Evolutionary conservation across 1,140 invertebrate species (phyloP).

Genomic region (Sarcophaga bullata): DNA sequence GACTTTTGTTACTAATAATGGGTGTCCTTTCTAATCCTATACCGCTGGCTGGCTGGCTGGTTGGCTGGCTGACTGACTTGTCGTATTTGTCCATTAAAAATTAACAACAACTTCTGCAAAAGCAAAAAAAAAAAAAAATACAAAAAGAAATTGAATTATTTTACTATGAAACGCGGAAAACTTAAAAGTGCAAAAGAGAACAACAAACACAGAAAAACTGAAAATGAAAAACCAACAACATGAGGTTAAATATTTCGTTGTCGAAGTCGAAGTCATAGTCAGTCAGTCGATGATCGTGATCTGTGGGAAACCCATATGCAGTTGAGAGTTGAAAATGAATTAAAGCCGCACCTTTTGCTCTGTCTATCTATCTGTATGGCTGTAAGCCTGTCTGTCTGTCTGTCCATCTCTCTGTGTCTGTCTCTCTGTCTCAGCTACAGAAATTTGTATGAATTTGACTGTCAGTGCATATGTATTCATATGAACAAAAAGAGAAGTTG

Average conservation of each 20-base stretch:
- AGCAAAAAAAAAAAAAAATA: not conserved
- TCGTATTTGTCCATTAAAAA: conserved; percentile 19
- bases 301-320: conserved; percentile 26
- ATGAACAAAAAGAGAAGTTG: too few species aligned
- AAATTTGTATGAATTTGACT: too few species aligned
- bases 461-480: too few species aligned
- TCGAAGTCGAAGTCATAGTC: not conserved
- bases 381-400: not conserved
- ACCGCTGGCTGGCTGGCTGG: too few species aligned
- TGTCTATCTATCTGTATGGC: not conserved
- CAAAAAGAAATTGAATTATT: not conserved
- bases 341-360: conserved; percentile 5
- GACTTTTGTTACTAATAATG: not conserved
- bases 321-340: conserved; percentile 5
- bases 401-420: too few species aligned
- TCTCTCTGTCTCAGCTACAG: too few species aligned
- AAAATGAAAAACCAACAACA: not conserved
- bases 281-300: conserved; percentile 29
- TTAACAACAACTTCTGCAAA: conserved; percentile 16
- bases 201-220: not conserved
- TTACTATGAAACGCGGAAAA: conserved; percentile 21
- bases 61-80: too few species aligned
- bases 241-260: conserved; percentile 18
- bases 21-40: conserved; percentile 33
- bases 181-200: conserved; percentile 15